Base-by-base conservation (phyloP, 2,888 invertebrate species). In the Agrotis exclamationis region DNA sequence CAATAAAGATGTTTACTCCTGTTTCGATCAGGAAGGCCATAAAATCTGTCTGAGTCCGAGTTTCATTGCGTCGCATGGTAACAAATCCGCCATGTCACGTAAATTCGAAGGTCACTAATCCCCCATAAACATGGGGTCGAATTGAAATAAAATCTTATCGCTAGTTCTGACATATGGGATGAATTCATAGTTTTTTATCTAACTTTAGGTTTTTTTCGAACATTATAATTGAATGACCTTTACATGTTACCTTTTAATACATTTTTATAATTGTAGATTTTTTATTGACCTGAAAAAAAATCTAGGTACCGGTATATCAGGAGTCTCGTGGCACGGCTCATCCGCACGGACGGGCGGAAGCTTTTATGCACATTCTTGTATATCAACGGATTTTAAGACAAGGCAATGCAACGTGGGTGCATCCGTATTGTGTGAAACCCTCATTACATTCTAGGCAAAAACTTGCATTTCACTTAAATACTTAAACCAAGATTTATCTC, bases 101-200 rank as follows among this genome's bases (percentile, higher is more conserved):
- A 56, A 50, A 77, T 77, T 70, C 44, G 54, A 77, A 81, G 54
- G 62, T 76, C 67, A 68, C 44, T 53, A 5, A 45, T 63, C 22
- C 63, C 20, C 69, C 74, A 67, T 77, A 74, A 76, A 72, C 63
- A 77, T 65, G 60, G 66, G 48, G 63, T 68, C 54, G 63, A 78
- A 80, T 85, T 82, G 85, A 80, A 78, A 80, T 85, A 80, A 73
- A 79, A 79, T 72, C 70, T 74, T 83, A 77, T 82, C 73, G 62
- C n/a, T 50, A 63, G 63, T 50, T 50, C 51, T 64, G 68, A 76
- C 39, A 70, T 79, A 79, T 63, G 56, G 44, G 71, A n/a, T 63
- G 63, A 62, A 22, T 63, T 68, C 60, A 48, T 60, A 79, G 75
- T 63, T 75, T 66, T 44, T 5, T 28, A 28, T 28, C 28, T 28